These are phyloP conservation scores for Scaptodrosophila lebanonensis DNA, from an alignment of 1,140 invertebrate genomes.

Conservation along the genomic window DNA sequence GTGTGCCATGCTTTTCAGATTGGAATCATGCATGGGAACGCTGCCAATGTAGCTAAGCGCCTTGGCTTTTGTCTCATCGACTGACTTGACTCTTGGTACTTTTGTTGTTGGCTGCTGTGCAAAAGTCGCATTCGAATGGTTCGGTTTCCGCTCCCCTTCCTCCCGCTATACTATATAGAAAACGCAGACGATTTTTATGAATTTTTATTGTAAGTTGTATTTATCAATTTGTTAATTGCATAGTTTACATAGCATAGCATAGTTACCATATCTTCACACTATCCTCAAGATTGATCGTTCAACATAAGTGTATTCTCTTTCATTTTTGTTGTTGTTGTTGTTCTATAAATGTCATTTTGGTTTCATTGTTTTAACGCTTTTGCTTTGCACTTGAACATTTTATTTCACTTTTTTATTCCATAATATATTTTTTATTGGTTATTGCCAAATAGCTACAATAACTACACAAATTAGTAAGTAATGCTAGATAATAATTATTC, in stretches of 20 bases:
- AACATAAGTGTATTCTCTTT: conserved; percentile 36
- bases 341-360: too few species aligned
- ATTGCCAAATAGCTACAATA: conserved; percentile 57
- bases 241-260: conserved; percentile 55
- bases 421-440: conserved; percentile 39
- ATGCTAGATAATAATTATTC: conserved; percentile 46
- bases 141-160: too few species aligned
- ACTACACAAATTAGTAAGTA: conserved; percentile 61
- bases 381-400: conserved; percentile 34
- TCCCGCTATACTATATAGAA: too few species aligned
- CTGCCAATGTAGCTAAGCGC: conserved; percentile 45
- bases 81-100: too few species aligned
- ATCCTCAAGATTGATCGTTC: conserved; percentile 13
- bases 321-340: too few species aligned
- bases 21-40: conserved; percentile 69
- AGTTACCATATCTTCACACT: conserved; percentile 23
- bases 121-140: too few species aligned
- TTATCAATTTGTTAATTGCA: conserved; percentile 71
- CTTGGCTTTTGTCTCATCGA: conserved; percentile 63
- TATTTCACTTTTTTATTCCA: too few species aligned
- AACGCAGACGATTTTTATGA: not conserved
- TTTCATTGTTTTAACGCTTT: conserved; percentile 37
- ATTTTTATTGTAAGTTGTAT: conserved; percentile 59
- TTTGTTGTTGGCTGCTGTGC: conserved; percentile 28
- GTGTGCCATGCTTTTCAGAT: conserved; percentile 40